These are phyloP conservation scores for Epistrophe grossulariae DNA, from an alignment of 2,888 invertebrate species.

Conservation along the genomic window DNA sequence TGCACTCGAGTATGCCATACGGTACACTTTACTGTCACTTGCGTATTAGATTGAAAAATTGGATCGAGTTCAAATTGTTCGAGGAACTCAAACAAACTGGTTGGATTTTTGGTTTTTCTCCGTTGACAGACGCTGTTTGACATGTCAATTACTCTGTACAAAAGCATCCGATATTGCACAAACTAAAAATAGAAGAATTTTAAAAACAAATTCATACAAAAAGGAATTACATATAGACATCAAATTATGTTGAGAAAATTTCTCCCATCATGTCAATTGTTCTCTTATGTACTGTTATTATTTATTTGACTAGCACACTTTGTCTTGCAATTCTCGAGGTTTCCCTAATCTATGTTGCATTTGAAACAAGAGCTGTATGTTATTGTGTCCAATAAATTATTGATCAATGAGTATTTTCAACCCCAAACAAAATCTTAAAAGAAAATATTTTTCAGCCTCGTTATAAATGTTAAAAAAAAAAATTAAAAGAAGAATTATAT, in stretches of 20 bases:
- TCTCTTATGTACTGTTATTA: neutral
- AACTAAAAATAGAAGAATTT: too few relatives aligned
- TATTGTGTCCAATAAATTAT: constrained; percentile 43
- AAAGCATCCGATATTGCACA: too few relatives aligned
- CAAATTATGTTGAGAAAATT: neutral
- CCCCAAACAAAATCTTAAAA: neutral
- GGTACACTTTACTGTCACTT: too few relatives aligned
- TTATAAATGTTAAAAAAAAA: neutral
- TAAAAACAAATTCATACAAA: neutral
- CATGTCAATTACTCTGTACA: too few relatives aligned
- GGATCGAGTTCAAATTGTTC: too few relatives aligned
- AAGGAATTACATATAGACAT: neutral
- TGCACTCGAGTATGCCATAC: too few relatives aligned
- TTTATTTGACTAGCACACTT: constrained; percentile 42
- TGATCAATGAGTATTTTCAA: constrained; percentile 27
- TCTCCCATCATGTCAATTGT: neutral
- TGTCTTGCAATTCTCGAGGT: constrained; percentile 17
- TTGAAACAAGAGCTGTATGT: constrained; percentile 9
- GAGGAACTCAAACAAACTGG: too few relatives aligned
- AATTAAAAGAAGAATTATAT: neutral
- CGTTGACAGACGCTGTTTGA: too few relatives aligned
- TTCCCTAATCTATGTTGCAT: constrained; percentile 12
- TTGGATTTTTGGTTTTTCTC: too few relatives aligned
- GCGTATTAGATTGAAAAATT: too few relatives aligned
- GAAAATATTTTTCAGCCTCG: neutral